phyloP scores from a whole-genome alignment of 2,113 vertebrate genomes.

The Poeciliopsis turrubarensis region DNA sequence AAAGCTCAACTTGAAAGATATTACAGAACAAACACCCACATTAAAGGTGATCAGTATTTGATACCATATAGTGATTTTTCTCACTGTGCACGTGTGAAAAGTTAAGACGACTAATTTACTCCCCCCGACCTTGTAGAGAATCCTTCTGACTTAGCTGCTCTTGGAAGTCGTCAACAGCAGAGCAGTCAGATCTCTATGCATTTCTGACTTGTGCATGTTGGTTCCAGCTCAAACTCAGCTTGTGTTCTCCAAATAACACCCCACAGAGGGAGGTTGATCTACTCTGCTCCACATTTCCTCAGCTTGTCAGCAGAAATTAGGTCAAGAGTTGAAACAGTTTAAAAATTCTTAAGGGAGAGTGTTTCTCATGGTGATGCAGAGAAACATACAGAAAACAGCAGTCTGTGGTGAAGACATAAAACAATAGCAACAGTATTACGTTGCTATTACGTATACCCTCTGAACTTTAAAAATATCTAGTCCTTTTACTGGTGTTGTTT shows the following conservation, averaged over 20 bases:
- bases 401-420: conserved; percentile 35
- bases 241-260: conserved; percentile 53
- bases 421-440: conserved; percentile 32
- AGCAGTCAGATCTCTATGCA: conserved; percentile 67
- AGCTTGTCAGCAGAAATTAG: conserved; percentile 69
- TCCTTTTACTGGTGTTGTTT: neutral
- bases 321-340: conserved; percentile 69
- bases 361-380: conserved; percentile 48
- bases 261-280: conserved; percentile 57
- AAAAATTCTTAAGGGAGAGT: conserved; percentile 57
- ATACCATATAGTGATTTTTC: conserved; percentile 44
- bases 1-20: conserved; percentile 61
- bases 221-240: conserved; percentile 48
- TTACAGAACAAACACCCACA: conserved; percentile 33
- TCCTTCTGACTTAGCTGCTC: conserved; percentile 52
- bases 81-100: conserved; percentile 43
- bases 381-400: conserved; percentile 21
- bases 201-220: conserved; percentile 52
- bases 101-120: conserved; percentile 55
- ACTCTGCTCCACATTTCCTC: conserved; percentile 59
- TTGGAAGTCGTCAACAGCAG: conserved; percentile 56
- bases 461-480: neutral
- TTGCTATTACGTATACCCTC: neutral
- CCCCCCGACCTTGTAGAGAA: conserved; percentile 47
- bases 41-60: conserved; percentile 54